These are phyloP conservation scores for Ceratitis capitata DNA, from an alignment of 1,140 invertebrate species.

Conservation along the genomic window DNA sequence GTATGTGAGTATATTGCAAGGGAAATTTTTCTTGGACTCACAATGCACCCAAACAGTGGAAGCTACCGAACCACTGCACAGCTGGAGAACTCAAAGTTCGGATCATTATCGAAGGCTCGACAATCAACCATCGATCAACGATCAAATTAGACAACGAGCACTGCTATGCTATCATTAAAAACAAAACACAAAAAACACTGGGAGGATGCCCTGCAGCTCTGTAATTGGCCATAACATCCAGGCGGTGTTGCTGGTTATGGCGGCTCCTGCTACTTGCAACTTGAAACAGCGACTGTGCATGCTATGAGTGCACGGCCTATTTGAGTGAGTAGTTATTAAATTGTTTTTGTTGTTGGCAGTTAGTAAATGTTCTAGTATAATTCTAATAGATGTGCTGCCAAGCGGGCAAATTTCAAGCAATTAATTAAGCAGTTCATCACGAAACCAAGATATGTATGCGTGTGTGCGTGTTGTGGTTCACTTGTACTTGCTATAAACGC, in stretches of 20 bases:
- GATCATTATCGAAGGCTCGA: background rate
- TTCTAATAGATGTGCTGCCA: slow-evolving; percentile 24
- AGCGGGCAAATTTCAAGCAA: background rate
- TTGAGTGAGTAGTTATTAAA: background rate
- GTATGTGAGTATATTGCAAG: too few relatives aligned
- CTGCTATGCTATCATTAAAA: background rate
- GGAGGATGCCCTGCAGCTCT: background rate
- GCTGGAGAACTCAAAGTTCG: background rate
- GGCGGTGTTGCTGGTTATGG: background rate
- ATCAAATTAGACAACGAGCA: background rate
- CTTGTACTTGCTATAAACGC: background rate
- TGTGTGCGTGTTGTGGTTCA: too few relatives aligned
- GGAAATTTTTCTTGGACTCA: too few relatives aligned
- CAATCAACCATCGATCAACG: background rate
- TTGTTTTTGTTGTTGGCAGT: background rate
- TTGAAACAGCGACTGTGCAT: background rate
- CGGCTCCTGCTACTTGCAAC: background rate
- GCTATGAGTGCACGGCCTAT: background rate
- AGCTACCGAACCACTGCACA: background rate
- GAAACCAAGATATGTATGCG: background rate
- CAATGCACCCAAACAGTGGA: background rate
- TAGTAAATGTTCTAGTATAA: background rate
- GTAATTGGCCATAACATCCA: background rate
- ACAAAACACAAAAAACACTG: too few relatives aligned
- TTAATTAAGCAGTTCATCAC: slow-evolving; percentile 27